Base-by-base conservation (phyloP, 2,888 invertebrate species). In the Acleris holmiana region DNA sequence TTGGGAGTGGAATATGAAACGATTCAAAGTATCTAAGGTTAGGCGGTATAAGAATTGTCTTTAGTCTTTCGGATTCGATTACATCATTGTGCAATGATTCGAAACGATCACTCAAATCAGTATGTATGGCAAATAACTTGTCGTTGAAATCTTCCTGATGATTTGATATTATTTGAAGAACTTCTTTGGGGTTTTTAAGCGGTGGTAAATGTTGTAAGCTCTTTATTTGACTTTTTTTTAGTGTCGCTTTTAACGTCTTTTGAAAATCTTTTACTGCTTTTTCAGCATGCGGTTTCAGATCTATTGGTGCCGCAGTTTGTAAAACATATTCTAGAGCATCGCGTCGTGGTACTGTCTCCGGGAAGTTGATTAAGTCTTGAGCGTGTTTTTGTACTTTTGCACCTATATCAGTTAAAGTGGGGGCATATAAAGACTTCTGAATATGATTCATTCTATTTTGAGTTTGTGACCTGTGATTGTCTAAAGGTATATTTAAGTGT, bases 81-180 rank as follows among this genome's bases (percentile, higher is more conserved):
- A 86, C 68, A 70, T 75, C 76, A 48, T 82, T 82, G 40, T 78
- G 84, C 67, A 87, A 72, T 23, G 84, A 74, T 68, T 81, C 76
- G 53, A 89, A 69, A 29, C 85, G 80, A 64, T 88, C 88, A 68
- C 82, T 85, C 4, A 90, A 77, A 73, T 89, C 88, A 21, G 76
- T 72, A 56, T 85, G 86, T 47, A 90, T 72, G 19, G 80, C 81
- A 74, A 81, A 78, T 13, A 91, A 68, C 71, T 85, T 90, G 60
- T 89, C 86, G 69, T 76, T 83, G 1, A 88, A 68, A 47, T 90
- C 84, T 64, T 83, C 80, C 46, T 78, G 80, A 55, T 73, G 77
- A 68, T 72, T 76, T 19, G 80, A 69, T 51, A 86, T 69, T n/a
- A 70, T 69, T 62, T 85, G 80, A 18, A 86, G 67, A 57, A 89